phyloP scores from a whole-genome alignment of 2,797 vertebrate species.

The Paedocypris micromegethes region DNA sequence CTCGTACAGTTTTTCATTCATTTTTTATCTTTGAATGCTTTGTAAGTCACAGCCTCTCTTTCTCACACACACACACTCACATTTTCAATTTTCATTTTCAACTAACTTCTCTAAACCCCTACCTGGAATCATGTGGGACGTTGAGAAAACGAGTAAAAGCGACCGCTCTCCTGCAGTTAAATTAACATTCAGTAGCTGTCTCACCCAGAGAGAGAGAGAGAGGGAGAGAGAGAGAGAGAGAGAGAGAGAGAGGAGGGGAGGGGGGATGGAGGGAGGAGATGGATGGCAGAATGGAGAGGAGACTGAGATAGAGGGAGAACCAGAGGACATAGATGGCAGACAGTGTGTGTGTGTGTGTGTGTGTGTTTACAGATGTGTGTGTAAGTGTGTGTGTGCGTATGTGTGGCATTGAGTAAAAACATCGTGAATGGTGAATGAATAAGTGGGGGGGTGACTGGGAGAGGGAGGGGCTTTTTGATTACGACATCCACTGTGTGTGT shows the following conservation, averaged over 20 bases:
- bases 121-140: background rate
- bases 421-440: too few relatives aligned
- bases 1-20: too few relatives aligned
- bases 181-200: constrained; percentile 53
- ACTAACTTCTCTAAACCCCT: background rate
- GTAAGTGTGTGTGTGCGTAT: too few relatives aligned
- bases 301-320: constrained; percentile 22
- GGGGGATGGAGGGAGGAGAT: constrained; percentile 41
- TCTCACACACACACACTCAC: too few relatives aligned
- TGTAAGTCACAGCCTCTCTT: too few relatives aligned
- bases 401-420: too few relatives aligned
- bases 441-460: background rate
- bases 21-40: too few relatives aligned
- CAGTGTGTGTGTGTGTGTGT: too few relatives aligned
- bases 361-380: too few relatives aligned
- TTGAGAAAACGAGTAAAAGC: background rate
- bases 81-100: too few relatives aligned
- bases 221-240: constrained; percentile 27
- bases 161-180: constrained; percentile 46
- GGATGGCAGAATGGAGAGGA: constrained; percentile 31
- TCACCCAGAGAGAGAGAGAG: constrained; percentile 44
- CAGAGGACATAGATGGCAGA: constrained; percentile 41
- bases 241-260: constrained; percentile 32
- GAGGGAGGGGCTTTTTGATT: constrained; percentile 47
- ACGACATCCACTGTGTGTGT: constrained; percentile 35